Evolutionary conservation across 2,113 vertebrate species (phyloP), one percentile per base, ranked within the genome.

Genomic region (Helogale parvula): DNA sequence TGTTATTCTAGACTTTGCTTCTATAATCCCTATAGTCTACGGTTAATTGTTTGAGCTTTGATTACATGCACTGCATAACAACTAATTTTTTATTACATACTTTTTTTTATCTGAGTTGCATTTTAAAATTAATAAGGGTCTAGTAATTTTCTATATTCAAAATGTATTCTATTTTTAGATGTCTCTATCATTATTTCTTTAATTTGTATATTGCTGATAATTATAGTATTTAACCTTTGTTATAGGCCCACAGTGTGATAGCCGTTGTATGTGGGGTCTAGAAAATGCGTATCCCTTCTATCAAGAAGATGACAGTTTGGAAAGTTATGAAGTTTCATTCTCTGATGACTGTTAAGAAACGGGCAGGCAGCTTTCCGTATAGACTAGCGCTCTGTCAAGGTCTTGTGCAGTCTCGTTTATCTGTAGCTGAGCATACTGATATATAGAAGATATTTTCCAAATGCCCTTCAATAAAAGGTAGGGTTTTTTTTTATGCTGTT

Each of bases 101-200:
- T 85, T 69, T 80, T 69, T 80, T 54, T 88, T 79, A 50, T 82
- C 47, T 90, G 38, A 92, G 27, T 74, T 57, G 91, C 52, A 79
- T 82, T 96, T 95, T 72, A 60, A 92, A 95, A 90, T 92, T 88
- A 88, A 82, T 94, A 72, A 80, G 29, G 1, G 74, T 90, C 33
- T 89, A 88, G 52, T 60, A 92, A 96, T 89, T 80, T 95, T 29
- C 87, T 89, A 16, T 80, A 21, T 82, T 93, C 71, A 84, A 66
- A 3, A 83, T n/a, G 16, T 50, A 72, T 72, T 93, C n/a, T 83
- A 57, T 66, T 97, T 97, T 97, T 93, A 90, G 84, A 84, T 81
- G 27, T 57, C 77, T 79, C 81, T 96, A 17, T 83, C 29, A 47
- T 84, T 14, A 13, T 52, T 72, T 79, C 12, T 95, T 94, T 86